Evolutionary conservation across 2,113 vertebrate genomes (phyloP).

Genomic region (Sitta europaea): DNA sequence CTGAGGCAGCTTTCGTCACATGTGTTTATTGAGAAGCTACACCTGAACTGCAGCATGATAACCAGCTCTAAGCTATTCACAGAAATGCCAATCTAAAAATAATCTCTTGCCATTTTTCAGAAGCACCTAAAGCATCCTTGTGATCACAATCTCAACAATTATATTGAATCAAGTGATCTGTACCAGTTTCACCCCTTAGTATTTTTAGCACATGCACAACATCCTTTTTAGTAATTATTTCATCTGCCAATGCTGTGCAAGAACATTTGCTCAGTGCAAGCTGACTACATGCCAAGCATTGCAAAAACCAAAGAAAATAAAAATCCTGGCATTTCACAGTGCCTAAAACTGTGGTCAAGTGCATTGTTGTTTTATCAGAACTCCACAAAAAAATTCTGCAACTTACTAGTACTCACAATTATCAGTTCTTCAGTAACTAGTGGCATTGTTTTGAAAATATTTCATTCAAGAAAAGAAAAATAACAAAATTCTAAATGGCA

Average conservation of each 20-base stretch:
- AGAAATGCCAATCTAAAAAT: neutral
- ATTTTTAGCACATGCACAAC: neutral
- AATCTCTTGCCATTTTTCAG: neutral
- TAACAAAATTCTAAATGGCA: neutral
- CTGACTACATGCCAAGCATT: neutral
- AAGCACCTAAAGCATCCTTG: neutral
- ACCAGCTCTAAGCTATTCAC: neutral
- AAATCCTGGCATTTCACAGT: neutral
- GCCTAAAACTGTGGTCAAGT: neutral
- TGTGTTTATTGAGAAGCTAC: neutral
- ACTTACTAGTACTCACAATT: neutral
- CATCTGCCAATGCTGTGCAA: neutral
- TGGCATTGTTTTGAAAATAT: neutral
- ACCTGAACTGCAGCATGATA: neutral
- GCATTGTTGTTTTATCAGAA: neutral
- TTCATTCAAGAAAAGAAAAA: neutral
- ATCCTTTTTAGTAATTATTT: neutral
- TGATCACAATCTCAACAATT: neutral
- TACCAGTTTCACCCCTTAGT: neutral
- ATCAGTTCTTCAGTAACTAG: neutral
- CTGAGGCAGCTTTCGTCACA: neutral
- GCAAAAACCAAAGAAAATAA: neutral
- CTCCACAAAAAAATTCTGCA: neutral
- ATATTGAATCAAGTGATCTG: neutral
- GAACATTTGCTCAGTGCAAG: neutral